Evolutionary conservation across 2,113 vertebrate species (phyloP), one percentile per base, ranked within the genome.

Genomic region (Eurystomus gularis): DNA sequence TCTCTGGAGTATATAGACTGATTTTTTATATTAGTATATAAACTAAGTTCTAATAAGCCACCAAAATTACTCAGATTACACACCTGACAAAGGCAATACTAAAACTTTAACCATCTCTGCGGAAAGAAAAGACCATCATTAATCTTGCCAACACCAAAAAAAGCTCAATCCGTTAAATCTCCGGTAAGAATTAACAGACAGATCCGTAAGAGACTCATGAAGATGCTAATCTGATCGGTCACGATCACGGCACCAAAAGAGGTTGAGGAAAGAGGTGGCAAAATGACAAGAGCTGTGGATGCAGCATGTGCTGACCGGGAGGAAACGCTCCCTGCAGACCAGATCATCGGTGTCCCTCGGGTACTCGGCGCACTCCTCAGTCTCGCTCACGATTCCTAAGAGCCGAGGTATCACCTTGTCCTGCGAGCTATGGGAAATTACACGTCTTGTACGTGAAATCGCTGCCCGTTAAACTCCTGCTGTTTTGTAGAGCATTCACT

Each of bases 1-100:
- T 71, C 37, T 42, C 42, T 42, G 42, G 42, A 42, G 42, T 42
- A 42, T 42, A 42, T 42, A 42, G 15, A 42, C 42, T 42, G 15
- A 42, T 42, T 42, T 11, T 15, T 42, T 42, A 42, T 42, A 42
- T 42, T 42, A 42, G 42, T 42, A 42, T 42, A 79, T 42, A 89
- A 94, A 93, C n/a, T n/a, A 75, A 72, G 25, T 75, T 71, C 46
- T 78, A 95, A 95, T 86, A 92, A 83, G 37, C 55, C 65, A 62
- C 54, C 33, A 81, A 57, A 92, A 91, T 77, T 73, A 86, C 64
- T 66, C 54, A 73, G 31, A 46, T 64, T 83, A 66, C 58, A 11
- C 13, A 39, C 25, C 17, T 35, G 86, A 92, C 55, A 78, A 49
- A 87, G 81, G 39, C 19, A 85, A 72, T 16, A 35, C 52, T 76